Evolutionary conservation across 2,113 vertebrate genomes (phyloP).

Genomic region (Xiphophorus hellerii): DNA sequence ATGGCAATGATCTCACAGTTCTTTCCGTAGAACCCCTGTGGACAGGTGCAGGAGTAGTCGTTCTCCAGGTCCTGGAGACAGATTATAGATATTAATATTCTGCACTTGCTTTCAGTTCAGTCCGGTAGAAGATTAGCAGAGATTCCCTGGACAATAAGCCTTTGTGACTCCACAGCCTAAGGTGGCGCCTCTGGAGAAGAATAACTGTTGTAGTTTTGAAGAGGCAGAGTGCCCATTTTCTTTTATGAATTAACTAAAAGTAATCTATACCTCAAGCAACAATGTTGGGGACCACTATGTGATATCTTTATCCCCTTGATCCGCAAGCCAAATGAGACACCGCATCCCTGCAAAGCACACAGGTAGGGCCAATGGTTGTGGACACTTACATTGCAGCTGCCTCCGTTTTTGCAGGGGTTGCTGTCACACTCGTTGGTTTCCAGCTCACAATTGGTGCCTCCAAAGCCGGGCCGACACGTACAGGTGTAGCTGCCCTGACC

Average conservation of each 20-base stretch:
- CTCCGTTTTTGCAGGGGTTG: slow-evolving; percentile 91
- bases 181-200: no score
- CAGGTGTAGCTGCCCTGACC: slow-evolving; percentile 87
- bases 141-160: not conserved
- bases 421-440: slow-evolving; percentile 89
- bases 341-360: no score
- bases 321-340: no score
- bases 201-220: no score
- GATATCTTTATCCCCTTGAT: no score
- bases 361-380: no score
- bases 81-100: not conserved
- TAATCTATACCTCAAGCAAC: no score
- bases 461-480: slow-evolving; percentile 80
- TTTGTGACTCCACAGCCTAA: no score
- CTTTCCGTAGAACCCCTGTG: slow-evolving; percentile 90
- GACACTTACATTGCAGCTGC: slow-evolving; percentile 88
- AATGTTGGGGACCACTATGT: no score
- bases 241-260: no score
- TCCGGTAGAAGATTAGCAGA: not conserved
- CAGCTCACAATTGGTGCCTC: slow-evolving; percentile 82
- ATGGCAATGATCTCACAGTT: slow-evolving; percentile 91
- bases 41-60: slow-evolving; percentile 88
- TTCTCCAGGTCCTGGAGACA: slow-evolving; percentile 81
- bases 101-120: not conserved
- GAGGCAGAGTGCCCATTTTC: no score